Percentiles rank a stretch among this genome's conserved stretches.
phyloP scores from a whole-genome alignment of 2,113 vertebrate genomes.

The Mugil cephalus region DNA sequence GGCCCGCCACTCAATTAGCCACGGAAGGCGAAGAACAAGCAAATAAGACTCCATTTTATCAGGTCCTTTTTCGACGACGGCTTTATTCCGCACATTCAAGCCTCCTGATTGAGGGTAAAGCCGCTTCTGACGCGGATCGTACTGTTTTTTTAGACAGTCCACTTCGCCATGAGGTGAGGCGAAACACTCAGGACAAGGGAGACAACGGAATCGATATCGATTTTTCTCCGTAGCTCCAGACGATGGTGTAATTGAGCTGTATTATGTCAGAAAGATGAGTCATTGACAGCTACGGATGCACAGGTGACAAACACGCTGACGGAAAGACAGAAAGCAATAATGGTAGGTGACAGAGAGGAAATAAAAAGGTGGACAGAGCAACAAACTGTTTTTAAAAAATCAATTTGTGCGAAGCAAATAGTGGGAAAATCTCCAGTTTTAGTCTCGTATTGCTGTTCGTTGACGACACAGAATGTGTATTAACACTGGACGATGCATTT shows the following conservation, averaged over 20 bases:
- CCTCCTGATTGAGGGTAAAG: conserved; percentile 4
- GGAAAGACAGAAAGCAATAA: conserved; percentile 42
- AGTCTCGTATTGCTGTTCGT: conserved; percentile 20
- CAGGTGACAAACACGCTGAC: conserved; percentile 39
- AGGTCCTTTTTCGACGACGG: conserved; percentile 17
- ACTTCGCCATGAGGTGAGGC: conserved; percentile 4
- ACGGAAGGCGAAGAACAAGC: conserved; percentile 29
- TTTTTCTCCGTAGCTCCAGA: conserved; percentile 46
- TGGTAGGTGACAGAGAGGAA: conserved; percentile 40
- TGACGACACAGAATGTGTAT: conserved; percentile 9
- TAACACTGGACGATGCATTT: not conserved
- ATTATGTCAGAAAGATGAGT: conserved; percentile 52
- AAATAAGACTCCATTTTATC: conserved; percentile 51
- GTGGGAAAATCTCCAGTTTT: conserved; percentile 4
- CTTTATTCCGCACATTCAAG: not conserved
- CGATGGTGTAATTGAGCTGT: conserved; percentile 54
- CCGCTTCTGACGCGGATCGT: not conserved
- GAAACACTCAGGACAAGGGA: conserved; percentile 29
- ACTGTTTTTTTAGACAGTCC: conserved; percentile 14
- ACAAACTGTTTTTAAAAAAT: conserved; percentile 33
- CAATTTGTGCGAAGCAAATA: conserved; percentile 22
- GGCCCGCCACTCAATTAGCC: conserved; percentile 70
- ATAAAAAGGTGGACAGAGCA: conserved; percentile 1
- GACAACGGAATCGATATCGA: conserved; percentile 56
- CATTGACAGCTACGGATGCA: conserved; percentile 14